Percentiles rank a stretch among this genome's conserved stretches.
Evolutionary conservation across 1,140 invertebrate species (phyloP).

Genomic region (Drosophila ohnishii): DNA sequence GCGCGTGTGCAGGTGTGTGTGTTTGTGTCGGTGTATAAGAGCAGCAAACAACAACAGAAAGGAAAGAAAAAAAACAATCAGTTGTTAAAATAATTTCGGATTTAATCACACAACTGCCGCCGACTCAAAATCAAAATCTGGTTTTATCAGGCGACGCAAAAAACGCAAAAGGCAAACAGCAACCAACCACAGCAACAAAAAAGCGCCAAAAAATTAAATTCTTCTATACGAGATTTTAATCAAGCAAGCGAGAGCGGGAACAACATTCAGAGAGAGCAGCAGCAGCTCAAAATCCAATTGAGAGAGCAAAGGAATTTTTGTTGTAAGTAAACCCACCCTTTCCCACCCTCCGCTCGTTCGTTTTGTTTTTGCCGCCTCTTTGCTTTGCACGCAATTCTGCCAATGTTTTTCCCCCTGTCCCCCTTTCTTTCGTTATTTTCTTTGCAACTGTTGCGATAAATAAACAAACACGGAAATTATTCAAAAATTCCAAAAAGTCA

Average conservation of each 20-base stretch:
- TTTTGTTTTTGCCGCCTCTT: slow-evolving; percentile 71
- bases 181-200: slow-evolving; percentile 40
- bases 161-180: slow-evolving; percentile 36
- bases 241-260: slow-evolving; percentile 30
- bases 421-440: slow-evolving; percentile 5
- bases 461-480: slow-evolving; percentile 73
- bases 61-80: slow-evolving; percentile 34
- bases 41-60: slow-evolving; percentile 59
- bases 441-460: slow-evolving; percentile 51
- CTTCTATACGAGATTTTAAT: slow-evolving; percentile 54
- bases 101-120: slow-evolving; percentile 50
- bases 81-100: slow-evolving; percentile 56
- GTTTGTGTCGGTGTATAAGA: slow-evolving; percentile 51
- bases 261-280: slow-evolving; percentile 29
- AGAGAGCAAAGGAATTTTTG: slow-evolving; percentile 47
- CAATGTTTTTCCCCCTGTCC: slow-evolving; percentile 14
- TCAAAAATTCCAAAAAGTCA: slow-evolving; percentile 69
- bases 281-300: slow-evolving; percentile 32
- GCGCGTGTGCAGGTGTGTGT: slow-evolving; percentile 33
- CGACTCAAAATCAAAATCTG: slow-evolving; percentile 72
- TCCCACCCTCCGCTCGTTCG: slow-evolving; percentile 25
- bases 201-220: slow-evolving; percentile 50
- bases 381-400: slow-evolving; percentile 51
- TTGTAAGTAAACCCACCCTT: slow-evolving; percentile 59
- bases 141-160: slow-evolving; percentile 65